A percentile compares a stretch with the other conserved stretches of the same genome.
phyloP scores from a whole-genome alignment of 2,888 invertebrate species.

The Nipponacmea schrenckii region DNA sequence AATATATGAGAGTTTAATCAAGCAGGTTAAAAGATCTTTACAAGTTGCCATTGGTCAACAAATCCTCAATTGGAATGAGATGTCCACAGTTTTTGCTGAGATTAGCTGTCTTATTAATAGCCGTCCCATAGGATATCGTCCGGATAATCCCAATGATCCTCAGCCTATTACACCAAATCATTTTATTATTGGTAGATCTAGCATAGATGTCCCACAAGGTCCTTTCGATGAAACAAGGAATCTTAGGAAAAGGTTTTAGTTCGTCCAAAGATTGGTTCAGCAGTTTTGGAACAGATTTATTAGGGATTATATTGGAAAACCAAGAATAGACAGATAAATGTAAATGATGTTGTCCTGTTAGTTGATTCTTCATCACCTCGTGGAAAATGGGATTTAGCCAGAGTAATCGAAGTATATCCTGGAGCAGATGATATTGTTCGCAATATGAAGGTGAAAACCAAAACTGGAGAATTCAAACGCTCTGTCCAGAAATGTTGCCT shows the following conservation, averaged over 20 bases:
- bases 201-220: not conserved
- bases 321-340: too few species aligned
- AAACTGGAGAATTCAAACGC: too few species aligned
- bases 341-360: too few species aligned
- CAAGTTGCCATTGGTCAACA: not conserved
- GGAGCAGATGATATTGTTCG: too few species aligned
- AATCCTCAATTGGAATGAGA: conserved; percentile 4
- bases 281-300: not conserved
- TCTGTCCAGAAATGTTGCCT: too few species aligned
- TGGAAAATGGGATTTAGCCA: too few species aligned
- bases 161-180: conserved; percentile 9
- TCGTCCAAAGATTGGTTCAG: not conserved
- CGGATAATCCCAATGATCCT: not conserved
- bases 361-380: too few species aligned
- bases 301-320: not conserved
- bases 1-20: not conserved
- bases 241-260: not conserved
- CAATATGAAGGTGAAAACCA: too few species aligned
- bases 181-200: not conserved
- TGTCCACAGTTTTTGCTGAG: not conserved
- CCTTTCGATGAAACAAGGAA: not conserved
- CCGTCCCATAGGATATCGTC: not conserved
- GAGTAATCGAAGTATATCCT: too few species aligned
- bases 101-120: not conserved
- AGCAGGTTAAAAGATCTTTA: not conserved